Evolutionary conservation across 2,797 vertebrate species (phyloP).

Genomic region (Smutsia gigantea): DNA sequence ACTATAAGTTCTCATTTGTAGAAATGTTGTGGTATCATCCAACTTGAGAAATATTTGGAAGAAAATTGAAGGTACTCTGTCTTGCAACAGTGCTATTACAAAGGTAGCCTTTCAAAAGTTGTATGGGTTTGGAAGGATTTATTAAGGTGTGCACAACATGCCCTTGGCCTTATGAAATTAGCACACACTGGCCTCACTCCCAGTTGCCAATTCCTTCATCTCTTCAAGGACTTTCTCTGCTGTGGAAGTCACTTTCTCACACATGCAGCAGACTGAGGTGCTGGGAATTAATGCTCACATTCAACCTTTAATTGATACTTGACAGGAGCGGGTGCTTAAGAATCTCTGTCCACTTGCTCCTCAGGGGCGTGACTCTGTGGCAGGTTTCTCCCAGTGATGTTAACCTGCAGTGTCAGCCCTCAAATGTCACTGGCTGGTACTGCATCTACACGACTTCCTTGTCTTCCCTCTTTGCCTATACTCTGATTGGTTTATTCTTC

Average conservation of each 20-base stretch:
- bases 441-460: background rate
- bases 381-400: background rate
- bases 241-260: background rate
- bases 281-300: background rate
- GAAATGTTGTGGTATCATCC: background rate
- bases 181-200: accelerated
- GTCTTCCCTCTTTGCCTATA: background rate
- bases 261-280: background rate
- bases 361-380: too few species aligned
- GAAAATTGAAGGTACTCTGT: background rate
- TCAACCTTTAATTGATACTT: background rate
- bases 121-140: background rate
- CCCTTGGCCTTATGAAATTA: background rate
- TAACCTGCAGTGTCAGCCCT: background rate
- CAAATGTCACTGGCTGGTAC: background rate
- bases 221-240: background rate
- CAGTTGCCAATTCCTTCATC: background rate
- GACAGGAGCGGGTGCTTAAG: background rate
- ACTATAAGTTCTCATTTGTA: background rate
- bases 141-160: background rate
- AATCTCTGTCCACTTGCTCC: accelerated
- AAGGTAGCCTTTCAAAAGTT: background rate
- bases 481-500: background rate
- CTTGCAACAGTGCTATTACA: background rate
- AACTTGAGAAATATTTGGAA: background rate